Evolutionary conservation across 2,797 vertebrate species (phyloP).

Genomic region (Gorsachius magnificus): DNA sequence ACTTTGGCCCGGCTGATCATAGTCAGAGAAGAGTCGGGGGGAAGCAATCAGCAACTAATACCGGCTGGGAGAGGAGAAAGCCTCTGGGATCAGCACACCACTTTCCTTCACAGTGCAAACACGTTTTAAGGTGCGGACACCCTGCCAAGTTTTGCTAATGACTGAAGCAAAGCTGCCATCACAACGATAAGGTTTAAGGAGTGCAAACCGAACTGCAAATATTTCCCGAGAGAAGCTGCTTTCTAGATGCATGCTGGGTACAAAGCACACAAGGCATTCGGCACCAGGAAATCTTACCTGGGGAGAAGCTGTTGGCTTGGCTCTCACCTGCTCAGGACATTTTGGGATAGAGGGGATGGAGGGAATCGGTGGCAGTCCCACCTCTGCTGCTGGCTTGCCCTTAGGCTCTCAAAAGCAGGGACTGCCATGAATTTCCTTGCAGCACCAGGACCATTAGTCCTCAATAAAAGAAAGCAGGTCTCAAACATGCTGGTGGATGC

Average conservation of each 20-base stretch:
- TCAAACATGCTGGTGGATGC: accelerated
- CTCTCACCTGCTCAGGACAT: neutral
- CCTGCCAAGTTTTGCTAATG: neutral
- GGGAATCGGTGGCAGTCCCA: neutral
- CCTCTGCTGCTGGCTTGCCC: neutral
- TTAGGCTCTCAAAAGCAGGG: neutral
- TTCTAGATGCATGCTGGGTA: neutral
- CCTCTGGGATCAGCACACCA: neutral
- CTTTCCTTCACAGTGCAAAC: neutral
- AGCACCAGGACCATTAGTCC: neutral
- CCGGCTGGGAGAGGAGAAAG: neutral
- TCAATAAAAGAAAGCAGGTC: neutral
- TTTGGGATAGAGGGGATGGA: neutral
- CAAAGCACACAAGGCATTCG: accelerated
- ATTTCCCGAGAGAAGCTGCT: neutral
- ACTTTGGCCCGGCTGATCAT: accelerated
- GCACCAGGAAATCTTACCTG: neutral
- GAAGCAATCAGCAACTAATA: neutral
- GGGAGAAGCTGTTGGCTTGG: neutral
- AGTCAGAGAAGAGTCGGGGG: neutral
- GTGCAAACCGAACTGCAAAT: neutral
- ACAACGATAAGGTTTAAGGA: neutral
- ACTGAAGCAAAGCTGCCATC: neutral
- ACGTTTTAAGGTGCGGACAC: accelerated
- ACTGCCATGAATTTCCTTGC: neutral